Base-by-base conservation (phyloP, 2,888 invertebrate genomes). In the Microchrysa polita region DNA sequence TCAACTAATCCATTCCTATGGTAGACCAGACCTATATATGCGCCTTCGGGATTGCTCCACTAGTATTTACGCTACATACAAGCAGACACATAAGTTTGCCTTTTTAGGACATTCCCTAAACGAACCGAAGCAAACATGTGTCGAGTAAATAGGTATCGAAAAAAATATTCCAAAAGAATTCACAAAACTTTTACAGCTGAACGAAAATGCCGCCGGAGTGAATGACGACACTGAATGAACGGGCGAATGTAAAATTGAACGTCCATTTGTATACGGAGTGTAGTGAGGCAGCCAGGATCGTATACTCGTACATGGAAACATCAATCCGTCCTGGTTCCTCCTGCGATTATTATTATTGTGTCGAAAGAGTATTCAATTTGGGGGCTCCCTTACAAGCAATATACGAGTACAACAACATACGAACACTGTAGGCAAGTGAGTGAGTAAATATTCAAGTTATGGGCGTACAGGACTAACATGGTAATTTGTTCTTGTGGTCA, bases 291-390 rank as follows among this genome's bases (percentile, higher is more conserved):
- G 9, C 59, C 16, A 61, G 61, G n/a, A 20, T 22, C 59, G 7
- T 34, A 34, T 34, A 34, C 7, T 34, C 7, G 4, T 7, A 34
- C 27, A 34, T 34, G n/a, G n/a, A n/a, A n/a, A n/a, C n/a, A n/a
- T 34, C 27, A 34, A 2, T 34, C n/a, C 27, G 22, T 23, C 59
- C 23, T 59, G 27, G 27, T n/a, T 57, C 60, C 40, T 48, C 48
- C 5, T 67, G 1, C 27, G 27, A 34, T 23, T 42, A 52, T 67
- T 42, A 52, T 67, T 48, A 53, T 52, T 53, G 53, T 52, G 53
- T 67, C 23, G 22, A n/a, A 65, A 65, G 53, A 67, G 67, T 53
- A 27, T 67, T 52, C 67, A 67, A 53, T 53, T 34, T 67, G n/a
- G 16, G n/a, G 23, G 40, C 61, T 40, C 61, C 4, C 27, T 34